Conservation (phyloP, 1,140 invertebrate species). For the Spodoptera litura region DNA sequence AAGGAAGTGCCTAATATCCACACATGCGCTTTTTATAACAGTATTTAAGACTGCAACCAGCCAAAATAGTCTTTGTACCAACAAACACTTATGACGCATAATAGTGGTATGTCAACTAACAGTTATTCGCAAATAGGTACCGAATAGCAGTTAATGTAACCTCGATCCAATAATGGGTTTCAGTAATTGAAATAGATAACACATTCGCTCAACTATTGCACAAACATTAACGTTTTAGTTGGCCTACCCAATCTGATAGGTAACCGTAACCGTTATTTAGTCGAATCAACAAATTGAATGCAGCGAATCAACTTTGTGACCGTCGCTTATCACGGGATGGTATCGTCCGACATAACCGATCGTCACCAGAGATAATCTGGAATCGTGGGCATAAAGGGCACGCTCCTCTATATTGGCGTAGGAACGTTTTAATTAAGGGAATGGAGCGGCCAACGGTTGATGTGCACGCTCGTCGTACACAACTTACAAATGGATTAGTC, state of each 20-base stretch:
- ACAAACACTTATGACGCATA: not conserved
- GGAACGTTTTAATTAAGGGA: slow-evolving; percentile 79
- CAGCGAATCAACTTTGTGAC: slow-evolving; percentile 28
- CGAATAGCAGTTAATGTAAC: not conserved
- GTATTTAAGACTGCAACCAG: not conserved
- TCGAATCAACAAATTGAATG: slow-evolving; percentile 28
- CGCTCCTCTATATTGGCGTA: slow-evolving; percentile 29
- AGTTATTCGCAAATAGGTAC: not conserved
- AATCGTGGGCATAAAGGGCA: slow-evolving; percentile 43
- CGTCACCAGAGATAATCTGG: slow-evolving; percentile 40
- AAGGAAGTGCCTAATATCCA: not conserved
- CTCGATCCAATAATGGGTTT: slow-evolving; percentile 9
- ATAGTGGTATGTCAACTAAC: too few relatives aligned
- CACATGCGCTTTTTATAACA: not conserved
- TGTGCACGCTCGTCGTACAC: slow-evolving; percentile 45
- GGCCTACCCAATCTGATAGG: not conserved
- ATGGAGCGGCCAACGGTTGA: slow-evolving; percentile 59
- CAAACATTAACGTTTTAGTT: slow-evolving; percentile 18
- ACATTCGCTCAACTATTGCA: slow-evolving; percentile 1
- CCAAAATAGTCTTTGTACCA: not conserved
- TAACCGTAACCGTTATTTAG: slow-evolving; percentile 11
- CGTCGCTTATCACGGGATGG: slow-evolving; percentile 12
- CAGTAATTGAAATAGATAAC: slow-evolving; percentile 25
- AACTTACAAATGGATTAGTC: slow-evolving; percentile 76
- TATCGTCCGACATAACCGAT: slow-evolving; percentile 36